phyloP scores from a whole-genome alignment of 1,140 invertebrate genomes.

The Episyrphus balteatus region DNA sequence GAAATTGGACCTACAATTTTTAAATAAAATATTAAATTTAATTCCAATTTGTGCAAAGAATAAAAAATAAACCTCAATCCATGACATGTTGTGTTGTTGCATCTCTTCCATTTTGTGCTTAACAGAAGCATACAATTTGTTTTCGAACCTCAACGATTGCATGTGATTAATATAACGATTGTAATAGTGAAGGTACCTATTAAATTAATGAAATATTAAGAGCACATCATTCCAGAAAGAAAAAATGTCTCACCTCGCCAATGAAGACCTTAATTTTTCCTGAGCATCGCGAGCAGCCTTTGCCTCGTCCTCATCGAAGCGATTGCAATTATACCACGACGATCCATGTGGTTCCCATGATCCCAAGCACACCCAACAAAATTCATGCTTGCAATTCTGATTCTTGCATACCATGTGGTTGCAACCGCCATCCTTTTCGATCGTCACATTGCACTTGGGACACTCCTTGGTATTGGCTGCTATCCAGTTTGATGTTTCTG shows the following conservation, averaged over 20 bases:
- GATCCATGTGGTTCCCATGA: slow-evolving; percentile 98
- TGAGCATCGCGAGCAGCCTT: slow-evolving; percentile 92
- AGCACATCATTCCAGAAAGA: background rate
- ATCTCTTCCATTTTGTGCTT: slow-evolving; percentile 99
- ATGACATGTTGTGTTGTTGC: slow-evolving; percentile 99
- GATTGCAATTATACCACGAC: slow-evolving; percentile 98
- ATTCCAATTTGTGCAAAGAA: too few species aligned
- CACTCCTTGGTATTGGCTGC: slow-evolving; percentile 99
- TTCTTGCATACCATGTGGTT: slow-evolving; percentile 99
- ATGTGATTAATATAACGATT: slow-evolving; percentile 99
- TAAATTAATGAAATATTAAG: slow-evolving; percentile 24
- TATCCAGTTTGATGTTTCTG: slow-evolving; percentile 99
- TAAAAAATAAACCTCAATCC: slow-evolving; percentile 81
- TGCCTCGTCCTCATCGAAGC: slow-evolving; percentile 94
- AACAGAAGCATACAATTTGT: slow-evolving; percentile 87
- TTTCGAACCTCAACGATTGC: slow-evolving; percentile 96
- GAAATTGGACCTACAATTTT: slow-evolving; percentile 72
- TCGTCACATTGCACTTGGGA: slow-evolving; percentile 96
- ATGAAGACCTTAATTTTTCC: slow-evolving; percentile 81
- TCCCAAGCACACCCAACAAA: slow-evolving; percentile 98
- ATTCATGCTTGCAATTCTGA: slow-evolving; percentile 94
- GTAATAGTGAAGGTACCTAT: slow-evolving; percentile 96
- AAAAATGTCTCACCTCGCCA: slow-evolving; percentile 32
- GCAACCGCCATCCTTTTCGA: slow-evolving; percentile 97
- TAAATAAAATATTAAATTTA: background rate